These are phyloP conservation scores for Rambutsinella grinnellia DNA, from an alignment of 2,888 invertebrate species.

Conservation along the genomic window DNA sequence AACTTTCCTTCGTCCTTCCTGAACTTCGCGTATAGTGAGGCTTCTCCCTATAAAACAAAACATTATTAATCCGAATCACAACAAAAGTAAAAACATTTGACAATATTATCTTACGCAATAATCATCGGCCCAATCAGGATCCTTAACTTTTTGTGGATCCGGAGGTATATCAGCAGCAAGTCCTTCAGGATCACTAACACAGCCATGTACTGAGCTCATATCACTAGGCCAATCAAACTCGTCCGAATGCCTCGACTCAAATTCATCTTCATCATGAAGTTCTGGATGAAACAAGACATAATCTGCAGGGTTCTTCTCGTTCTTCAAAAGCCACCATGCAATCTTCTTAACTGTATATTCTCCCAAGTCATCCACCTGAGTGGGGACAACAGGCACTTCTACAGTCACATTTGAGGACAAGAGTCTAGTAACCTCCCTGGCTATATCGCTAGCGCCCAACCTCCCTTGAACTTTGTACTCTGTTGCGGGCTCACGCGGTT, in stretches of 20 bases:
- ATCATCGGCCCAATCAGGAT: slow-evolving; percentile 49
- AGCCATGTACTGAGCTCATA: slow-evolving; percentile 44
- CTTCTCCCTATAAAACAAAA: too few relatives aligned
- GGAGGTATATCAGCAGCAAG: slow-evolving; percentile 2
- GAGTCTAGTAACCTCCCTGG: slow-evolving; percentile 37
- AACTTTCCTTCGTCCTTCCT: not conserved
- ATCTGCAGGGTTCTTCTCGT: slow-evolving; percentile 39
- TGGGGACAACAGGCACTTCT: slow-evolving; percentile 38
- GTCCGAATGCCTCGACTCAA: slow-evolving; percentile 11
- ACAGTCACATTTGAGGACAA: slow-evolving; percentile 23
- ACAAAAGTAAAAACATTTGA: slow-evolving; percentile 9
- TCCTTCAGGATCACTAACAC: slow-evolving; percentile 56
- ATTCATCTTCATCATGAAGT: slow-evolving; percentile 41
- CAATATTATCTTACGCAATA: slow-evolving; percentile 38
- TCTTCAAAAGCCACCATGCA: slow-evolving; percentile 53
- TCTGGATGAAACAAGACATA: slow-evolving; percentile 42
- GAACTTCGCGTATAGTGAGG: slow-evolving; percentile 22
- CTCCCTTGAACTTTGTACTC: slow-evolving; percentile 22
- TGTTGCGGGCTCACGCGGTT: slow-evolving; percentile 1
- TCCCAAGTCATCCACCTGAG: slow-evolving; percentile 16
- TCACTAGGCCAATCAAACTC: slow-evolving; percentile 36
- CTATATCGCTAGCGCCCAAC: slow-evolving; percentile 32
- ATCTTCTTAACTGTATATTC: slow-evolving; percentile 53
- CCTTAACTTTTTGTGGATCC: slow-evolving; percentile 14
- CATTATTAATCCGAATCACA: too few relatives aligned